Conservation (phyloP, 2,797 vertebrate species). For the Macrochelys suwanniensis region DNA sequence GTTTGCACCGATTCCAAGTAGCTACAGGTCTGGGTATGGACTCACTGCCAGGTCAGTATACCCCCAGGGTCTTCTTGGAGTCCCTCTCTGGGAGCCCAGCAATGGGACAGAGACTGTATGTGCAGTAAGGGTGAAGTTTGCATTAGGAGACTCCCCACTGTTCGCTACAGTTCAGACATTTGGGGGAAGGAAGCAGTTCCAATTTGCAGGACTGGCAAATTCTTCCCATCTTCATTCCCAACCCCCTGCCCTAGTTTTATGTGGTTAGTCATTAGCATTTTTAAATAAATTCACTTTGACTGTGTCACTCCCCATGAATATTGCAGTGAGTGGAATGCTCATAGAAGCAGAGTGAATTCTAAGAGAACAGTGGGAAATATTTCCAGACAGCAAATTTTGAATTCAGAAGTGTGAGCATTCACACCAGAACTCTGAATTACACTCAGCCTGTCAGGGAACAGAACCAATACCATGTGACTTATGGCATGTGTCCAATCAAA, state of each 20-base stretch:
- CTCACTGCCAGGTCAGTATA: slow-evolving; percentile 58
- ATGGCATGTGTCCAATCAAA: slow-evolving; percentile 73
- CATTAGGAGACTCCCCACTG: slow-evolving; percentile 34
- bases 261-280: not conserved
- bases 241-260: not conserved
- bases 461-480: slow-evolving; percentile 61
- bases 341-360: not conserved
- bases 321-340: not conserved
- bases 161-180: not conserved
- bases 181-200: not conserved
- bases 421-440: not conserved
- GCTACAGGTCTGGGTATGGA: not conserved
- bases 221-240: not conserved
- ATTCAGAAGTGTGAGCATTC: slow-evolving; percentile 34
- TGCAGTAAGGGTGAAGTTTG: slow-evolving; percentile 14
- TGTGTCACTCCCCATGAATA: not conserved
- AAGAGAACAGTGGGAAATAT: not conserved
- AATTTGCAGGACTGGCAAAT: not conserved
- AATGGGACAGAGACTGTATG: not conserved
- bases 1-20: accelerated
- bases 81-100: not conserved
- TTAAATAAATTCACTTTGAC: not conserved
- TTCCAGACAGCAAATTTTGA: not conserved
- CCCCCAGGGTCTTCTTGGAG: slow-evolving; percentile 20
- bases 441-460: slow-evolving; percentile 55